phyloP scores from a whole-genome alignment of 2,888 invertebrate genomes.

The Amaurobius ferox region DNA sequence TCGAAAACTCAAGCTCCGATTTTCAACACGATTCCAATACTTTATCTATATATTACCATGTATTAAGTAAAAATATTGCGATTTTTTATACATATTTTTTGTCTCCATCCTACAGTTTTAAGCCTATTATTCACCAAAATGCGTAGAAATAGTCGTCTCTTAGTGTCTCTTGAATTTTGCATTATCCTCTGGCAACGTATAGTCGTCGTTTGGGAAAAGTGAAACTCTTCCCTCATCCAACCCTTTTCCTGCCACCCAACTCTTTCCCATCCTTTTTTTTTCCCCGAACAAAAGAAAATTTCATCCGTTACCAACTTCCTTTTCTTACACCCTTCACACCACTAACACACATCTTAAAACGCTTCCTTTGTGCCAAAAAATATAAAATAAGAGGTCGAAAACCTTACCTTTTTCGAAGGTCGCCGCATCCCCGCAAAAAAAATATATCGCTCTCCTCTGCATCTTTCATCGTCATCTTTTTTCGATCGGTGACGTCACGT shows the following conservation, averaged over 20 bases:
- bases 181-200: too few relatives aligned
- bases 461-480: slow-evolving; percentile 58
- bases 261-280: not conserved
- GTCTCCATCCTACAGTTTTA: too few relatives aligned
- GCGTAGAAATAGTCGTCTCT: too few relatives aligned
- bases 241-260: slow-evolving; percentile 34
- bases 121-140: too few relatives aligned
- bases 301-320: slow-evolving; percentile 8
- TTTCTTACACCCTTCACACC: slow-evolving; percentile 31
- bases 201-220: slow-evolving; percentile 37
- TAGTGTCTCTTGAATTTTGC: too few relatives aligned
- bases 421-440: slow-evolving; percentile 24
- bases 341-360: slow-evolving; percentile 53
- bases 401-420: slow-evolving; percentile 62
- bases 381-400: slow-evolving; percentile 52
- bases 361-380: slow-evolving; percentile 3
- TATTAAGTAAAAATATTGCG: too few relatives aligned
- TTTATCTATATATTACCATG: too few relatives aligned
- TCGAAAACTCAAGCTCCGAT: too few relatives aligned
- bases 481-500: slow-evolving; percentile 45
- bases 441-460: slow-evolving; percentile 49
- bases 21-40: too few relatives aligned
- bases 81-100: too few relatives aligned
- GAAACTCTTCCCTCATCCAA: slow-evolving; percentile 36
- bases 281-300: not conserved